phyloP scores from a whole-genome alignment of 2,797 vertebrate species.

The Enteromius anoplus region DNA sequence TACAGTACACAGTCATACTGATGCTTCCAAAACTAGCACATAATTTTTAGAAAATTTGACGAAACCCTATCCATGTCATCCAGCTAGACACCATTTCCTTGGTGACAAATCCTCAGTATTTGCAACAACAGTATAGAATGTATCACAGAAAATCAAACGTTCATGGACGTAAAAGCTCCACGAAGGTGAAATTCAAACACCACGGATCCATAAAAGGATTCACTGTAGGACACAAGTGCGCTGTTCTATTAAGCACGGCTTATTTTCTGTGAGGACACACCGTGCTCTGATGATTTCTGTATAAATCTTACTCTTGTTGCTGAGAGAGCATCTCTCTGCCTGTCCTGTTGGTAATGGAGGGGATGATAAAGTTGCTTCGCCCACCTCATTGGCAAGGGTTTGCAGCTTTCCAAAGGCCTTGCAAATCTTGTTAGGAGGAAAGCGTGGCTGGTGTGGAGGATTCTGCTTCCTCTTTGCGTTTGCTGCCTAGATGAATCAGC shows the following conservation, averaged over 20 bases:
- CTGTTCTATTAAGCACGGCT: constrained; percentile 27
- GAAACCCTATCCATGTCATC: not conserved
- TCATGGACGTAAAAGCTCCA: not conserved
- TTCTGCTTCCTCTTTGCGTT: constrained; percentile 44
- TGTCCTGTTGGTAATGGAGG: constrained; percentile 49
- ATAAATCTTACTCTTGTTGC: constrained; percentile 42
- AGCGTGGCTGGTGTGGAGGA: constrained; percentile 30
- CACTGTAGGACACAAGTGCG: not conserved
- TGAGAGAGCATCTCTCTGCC: constrained; percentile 54
- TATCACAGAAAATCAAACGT: not conserved
- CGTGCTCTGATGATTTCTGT: constrained; percentile 21
- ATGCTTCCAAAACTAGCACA: not conserved
- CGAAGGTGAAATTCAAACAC: not conserved
- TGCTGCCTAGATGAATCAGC: constrained; percentile 36
- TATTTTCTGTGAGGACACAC: constrained; percentile 36
- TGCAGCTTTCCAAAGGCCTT: constrained; percentile 39
- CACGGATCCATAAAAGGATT: not conserved
- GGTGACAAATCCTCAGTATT: not conserved
- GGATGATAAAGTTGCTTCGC: constrained; percentile 57
- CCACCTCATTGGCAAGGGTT: constrained; percentile 52
- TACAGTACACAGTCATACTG: not conserved
- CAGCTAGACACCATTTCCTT: not conserved
- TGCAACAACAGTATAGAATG: not conserved
- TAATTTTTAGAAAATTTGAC: not conserved
- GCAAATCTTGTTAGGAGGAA: constrained; percentile 54